Conservation (phyloP, 1,140 invertebrate species). For the Temnothorax longispinosus region DNA sequence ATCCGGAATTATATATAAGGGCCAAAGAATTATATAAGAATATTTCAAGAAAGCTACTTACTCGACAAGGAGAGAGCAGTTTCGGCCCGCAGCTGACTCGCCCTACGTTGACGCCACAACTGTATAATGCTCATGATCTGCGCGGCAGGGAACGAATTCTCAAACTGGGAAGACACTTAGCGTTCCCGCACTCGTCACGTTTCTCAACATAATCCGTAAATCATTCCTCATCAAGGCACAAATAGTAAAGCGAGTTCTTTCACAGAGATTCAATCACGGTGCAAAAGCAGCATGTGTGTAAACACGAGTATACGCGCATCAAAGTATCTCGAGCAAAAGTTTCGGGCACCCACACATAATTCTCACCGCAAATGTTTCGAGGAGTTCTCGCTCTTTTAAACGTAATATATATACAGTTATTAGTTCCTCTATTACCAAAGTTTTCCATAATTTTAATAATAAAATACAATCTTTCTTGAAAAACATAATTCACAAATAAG, state of each 20-base stretch:
- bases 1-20: neutral
- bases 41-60: constrained; percentile 65
- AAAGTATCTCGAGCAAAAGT: neutral
- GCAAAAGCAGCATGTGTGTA: neutral
- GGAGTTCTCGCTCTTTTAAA: neutral
- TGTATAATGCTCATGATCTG: constrained; percentile 75
- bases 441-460: neutral
- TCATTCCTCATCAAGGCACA: neutral
- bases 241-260: neutral
- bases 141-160: neutral
- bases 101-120: constrained; percentile 78
- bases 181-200: neutral
- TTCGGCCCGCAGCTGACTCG: constrained; percentile 67
- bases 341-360: neutral
- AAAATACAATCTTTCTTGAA: neutral
- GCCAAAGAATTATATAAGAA: too few species aligned
- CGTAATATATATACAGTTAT: too few species aligned
- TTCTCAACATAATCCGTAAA: neutral
- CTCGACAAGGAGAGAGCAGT: constrained; percentile 67
- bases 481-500: neutral
- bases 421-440: neutral
- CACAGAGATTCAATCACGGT: neutral
- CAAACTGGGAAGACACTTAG: neutral
- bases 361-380: neutral
- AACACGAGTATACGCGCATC: neutral